These are phyloP conservation scores for Otus sunia DNA, from an alignment of 2,113 vertebrate species.

Conservation along the genomic window DNA sequence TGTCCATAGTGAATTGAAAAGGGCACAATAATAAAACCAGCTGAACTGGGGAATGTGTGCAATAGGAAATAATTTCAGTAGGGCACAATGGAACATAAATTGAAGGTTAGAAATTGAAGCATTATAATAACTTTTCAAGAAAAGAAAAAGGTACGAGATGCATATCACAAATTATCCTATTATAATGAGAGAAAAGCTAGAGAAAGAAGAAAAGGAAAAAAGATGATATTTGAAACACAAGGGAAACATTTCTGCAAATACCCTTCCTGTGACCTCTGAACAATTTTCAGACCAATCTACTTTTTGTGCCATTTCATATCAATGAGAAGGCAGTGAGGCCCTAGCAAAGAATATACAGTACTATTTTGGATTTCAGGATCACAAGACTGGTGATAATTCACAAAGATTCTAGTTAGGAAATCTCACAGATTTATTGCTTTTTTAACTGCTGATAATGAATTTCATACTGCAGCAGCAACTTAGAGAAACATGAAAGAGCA, in stretches of 20 bases:
- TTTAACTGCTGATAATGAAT: not conserved
- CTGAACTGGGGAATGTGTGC: slow-evolving; percentile 11
- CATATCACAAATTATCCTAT: not conserved
- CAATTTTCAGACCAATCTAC: not conserved
- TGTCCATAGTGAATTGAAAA: slow-evolving; percentile 45
- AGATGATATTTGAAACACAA: not conserved
- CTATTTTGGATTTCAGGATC: not conserved
- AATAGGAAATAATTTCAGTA: slow-evolving; percentile 53
- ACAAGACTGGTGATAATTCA: not conserved
- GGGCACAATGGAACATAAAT: slow-evolving; percentile 37
- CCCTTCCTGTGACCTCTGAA: slow-evolving; percentile 1
- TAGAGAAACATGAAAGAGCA: not conserved
- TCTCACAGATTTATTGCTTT: not conserved
- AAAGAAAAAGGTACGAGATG: not conserved
- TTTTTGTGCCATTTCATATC: slow-evolving; percentile 13
- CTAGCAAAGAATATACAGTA: not conserved
- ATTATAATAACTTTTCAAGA: not conserved
- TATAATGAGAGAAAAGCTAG: not conserved
- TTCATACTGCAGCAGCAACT: not conserved
- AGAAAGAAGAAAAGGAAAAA: not conserved
- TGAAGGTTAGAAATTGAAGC: not conserved
- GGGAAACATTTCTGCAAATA: not conserved
- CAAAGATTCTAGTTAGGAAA: not conserved
- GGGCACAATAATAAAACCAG: slow-evolving; percentile 44
- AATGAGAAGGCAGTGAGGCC: not conserved